phyloP scores from a whole-genome alignment of 2,797 vertebrate species.

The Acanthopagrus latus region DNA sequence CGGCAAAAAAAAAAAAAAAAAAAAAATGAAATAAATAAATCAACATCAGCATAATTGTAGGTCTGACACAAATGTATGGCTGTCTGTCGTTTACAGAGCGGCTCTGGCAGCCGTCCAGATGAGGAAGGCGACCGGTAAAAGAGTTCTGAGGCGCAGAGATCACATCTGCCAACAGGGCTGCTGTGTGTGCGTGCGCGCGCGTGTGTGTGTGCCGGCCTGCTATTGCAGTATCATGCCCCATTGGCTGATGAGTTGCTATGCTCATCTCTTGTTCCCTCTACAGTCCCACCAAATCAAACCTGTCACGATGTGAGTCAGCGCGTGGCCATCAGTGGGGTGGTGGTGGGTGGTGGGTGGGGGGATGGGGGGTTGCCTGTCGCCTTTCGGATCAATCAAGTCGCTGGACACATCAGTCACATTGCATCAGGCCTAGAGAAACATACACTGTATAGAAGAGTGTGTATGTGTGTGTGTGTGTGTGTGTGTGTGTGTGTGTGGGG shows the following conservation, averaged over 20 bases:
- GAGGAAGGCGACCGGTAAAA: conserved; percentile 42
- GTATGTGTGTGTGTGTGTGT: too few species aligned
- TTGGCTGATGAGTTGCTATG: conserved; percentile 84
- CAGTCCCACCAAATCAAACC: conserved; percentile 59
- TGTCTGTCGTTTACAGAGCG: conserved; percentile 49
- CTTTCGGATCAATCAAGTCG: conserved; percentile 65
- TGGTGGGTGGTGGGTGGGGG: too few species aligned
- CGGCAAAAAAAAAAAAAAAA: conserved; percentile 29
- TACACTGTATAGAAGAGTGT: neutral
- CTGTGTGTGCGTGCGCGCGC: conserved; percentile 30
- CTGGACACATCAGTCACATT: conserved; percentile 52
- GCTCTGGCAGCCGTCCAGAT: conserved; percentile 50
- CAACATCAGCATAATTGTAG: conserved; percentile 58
- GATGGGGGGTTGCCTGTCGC: conserved; percentile 53
- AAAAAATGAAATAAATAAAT: conserved; percentile 29
- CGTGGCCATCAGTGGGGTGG: conserved; percentile 48
- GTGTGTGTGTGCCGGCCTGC: conserved; percentile 45
- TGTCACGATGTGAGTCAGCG: conserved; percentile 72
- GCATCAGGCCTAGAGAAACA: conserved; percentile 17
- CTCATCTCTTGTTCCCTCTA: conserved; percentile 69
- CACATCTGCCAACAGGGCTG: conserved; percentile 51
- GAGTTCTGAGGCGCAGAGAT: conserved; percentile 56
- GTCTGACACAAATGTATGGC: conserved; percentile 47
- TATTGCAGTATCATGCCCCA: conserved; percentile 77
- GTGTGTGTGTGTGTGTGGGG: too few species aligned